Percentiles rank a stretch among this genome's conserved stretches.
Conservation (phyloP, 2,113 vertebrate species). For the Prionailurus viverrinus region DNA sequence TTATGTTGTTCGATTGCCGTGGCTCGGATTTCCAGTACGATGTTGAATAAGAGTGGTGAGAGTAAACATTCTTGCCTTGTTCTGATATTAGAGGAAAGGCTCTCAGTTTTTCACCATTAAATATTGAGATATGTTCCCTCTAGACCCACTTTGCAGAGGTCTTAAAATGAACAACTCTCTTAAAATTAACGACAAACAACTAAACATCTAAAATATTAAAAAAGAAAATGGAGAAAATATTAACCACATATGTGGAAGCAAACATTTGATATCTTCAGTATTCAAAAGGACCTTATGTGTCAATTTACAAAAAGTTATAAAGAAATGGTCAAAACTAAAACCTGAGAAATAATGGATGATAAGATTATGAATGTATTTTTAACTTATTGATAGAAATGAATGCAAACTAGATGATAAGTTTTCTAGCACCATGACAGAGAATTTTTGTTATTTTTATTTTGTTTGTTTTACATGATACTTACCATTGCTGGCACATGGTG, state of each 20-base stretch:
- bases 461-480: not conserved
- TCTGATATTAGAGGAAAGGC: not conserved
- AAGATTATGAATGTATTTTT: not conserved
- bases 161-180: not conserved
- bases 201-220: not conserved
- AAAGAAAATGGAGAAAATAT: not conserved
- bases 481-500: not conserved
- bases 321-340: not conserved
- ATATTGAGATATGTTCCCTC: not conserved
- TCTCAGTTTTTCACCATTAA: not conserved
- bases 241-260: not conserved
- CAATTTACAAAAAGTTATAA: not conserved
- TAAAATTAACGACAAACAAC: not conserved
- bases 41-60: not conserved
- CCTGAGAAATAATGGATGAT: not conserved
- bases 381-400: not conserved
- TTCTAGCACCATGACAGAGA: not conserved
- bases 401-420: not conserved
- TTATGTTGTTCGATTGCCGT: not conserved
- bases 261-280: not conserved
- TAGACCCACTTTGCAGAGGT: not conserved
- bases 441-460: not conserved
- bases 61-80: not conserved
- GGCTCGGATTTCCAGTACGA: not conserved
- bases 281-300: not conserved